phyloP scores from a whole-genome alignment of 2,113 vertebrate species.

The Rhabdornis inornatus region DNA sequence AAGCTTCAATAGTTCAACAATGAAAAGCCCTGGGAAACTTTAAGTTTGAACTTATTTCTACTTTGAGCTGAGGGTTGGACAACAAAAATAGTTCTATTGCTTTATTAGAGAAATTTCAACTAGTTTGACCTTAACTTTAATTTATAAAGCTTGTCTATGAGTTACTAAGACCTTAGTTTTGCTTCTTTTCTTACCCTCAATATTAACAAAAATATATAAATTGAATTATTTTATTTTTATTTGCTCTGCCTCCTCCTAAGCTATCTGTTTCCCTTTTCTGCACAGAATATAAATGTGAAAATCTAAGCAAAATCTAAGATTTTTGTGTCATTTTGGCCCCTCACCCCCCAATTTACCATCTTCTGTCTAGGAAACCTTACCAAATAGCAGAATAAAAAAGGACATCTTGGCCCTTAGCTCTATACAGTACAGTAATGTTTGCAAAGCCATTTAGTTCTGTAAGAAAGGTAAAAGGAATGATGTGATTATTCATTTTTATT shows the following conservation, averaged over 20 bases:
- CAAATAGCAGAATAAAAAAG: not conserved
- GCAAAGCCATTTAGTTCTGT: not conserved
- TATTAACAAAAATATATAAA: not conserved
- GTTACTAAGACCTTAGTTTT: not conserved
- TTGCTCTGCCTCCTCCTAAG: not conserved
- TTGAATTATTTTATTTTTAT: not conserved
- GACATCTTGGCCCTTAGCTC: not conserved
- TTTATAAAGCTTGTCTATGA: not conserved
- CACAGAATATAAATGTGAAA: not conserved
- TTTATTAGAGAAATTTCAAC: not conserved
- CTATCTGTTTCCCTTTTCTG: not conserved
- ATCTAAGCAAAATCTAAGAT: not conserved
- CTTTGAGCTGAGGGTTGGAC: not conserved
- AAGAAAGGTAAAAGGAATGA: not conserved
- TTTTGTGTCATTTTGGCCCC: rapidly evolving
- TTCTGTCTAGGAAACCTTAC: not conserved
- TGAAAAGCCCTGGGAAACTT: not conserved
- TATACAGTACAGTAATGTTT: not conserved
- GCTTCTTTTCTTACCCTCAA: not conserved
- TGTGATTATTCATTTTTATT: not conserved
- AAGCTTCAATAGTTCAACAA: not conserved
- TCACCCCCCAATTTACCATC: rapidly evolving
- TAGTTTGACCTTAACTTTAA: not conserved
- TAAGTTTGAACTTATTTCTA: not conserved
- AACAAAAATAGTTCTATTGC: not conserved